These are phyloP conservation scores for Antennarius striatus DNA, from an alignment of 2,113 vertebrate species.

Conservation along the genomic window DNA sequence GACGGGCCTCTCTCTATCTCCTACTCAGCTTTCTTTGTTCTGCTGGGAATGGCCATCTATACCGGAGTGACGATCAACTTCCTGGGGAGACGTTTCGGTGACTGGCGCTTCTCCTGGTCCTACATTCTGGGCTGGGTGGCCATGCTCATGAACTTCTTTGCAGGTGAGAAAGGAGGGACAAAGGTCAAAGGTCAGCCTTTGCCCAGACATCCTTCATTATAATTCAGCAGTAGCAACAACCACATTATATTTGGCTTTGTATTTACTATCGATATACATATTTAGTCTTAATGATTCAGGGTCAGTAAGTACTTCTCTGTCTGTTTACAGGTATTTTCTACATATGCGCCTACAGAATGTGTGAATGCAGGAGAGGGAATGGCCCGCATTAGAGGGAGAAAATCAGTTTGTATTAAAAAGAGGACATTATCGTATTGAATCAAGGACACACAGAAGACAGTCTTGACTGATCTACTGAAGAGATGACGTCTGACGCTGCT, in stretches of 20 bases:
- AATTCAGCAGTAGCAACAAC: too few relatives aligned
- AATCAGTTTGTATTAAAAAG: neutral
- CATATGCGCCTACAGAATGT: conserved; percentile 88
- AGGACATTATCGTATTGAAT: neutral
- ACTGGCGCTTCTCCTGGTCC: conserved; percentile 92
- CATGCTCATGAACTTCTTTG: conserved; percentile 89
- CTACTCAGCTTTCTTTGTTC: conserved; percentile 80
- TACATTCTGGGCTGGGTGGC: conserved; percentile 89
- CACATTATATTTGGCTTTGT: too few relatives aligned
- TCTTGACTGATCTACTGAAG: conserved; percentile 50
- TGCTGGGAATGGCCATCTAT: conserved; percentile 86
- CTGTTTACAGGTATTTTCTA: conserved; percentile 84
- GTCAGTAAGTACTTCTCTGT: neutral
- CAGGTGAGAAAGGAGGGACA: conserved; percentile 74
- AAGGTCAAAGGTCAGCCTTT: neutral
- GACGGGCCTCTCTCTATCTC: neutral
- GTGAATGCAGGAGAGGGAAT: conserved; percentile 80
- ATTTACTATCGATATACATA: too few relatives aligned
- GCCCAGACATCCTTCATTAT: neutral
- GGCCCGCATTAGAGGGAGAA: conserved; percentile 73
- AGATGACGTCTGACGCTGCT: conserved; percentile 34
- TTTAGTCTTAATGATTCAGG: neutral
- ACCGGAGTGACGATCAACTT: conserved; percentile 87
- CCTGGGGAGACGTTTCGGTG: conserved; percentile 85
- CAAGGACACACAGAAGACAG: neutral